Conservation (phyloP, 2,888 invertebrate species). For the Eupeodes luniger region DNA sequence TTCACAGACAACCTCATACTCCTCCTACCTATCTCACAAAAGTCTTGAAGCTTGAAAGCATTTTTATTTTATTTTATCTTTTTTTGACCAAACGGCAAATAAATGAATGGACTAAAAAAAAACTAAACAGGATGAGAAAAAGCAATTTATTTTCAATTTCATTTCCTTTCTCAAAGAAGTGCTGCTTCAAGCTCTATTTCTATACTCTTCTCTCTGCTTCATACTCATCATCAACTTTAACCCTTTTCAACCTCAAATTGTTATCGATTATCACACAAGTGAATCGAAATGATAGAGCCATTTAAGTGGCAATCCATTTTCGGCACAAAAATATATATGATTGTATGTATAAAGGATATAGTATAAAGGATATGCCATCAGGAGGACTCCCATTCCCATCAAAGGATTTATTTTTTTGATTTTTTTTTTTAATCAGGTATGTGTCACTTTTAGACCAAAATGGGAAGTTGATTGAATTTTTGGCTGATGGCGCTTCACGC, state of each 20-base stretch:
- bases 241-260: slow-evolving; percentile 64
- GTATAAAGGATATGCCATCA: background rate
- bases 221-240: slow-evolving; percentile 28
- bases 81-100: background rate
- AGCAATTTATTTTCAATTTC: slow-evolving; percentile 70
- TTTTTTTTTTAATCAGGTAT: slow-evolving; percentile 2
- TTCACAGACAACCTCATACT: too few relatives aligned
- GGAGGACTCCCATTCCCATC: background rate
- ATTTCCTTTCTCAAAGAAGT: slow-evolving; percentile 41
- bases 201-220: background rate
- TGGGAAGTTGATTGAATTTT: slow-evolving; percentile 7
- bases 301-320: slow-evolving; percentile 64
- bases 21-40: too few relatives aligned
- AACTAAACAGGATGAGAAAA: slow-evolving; percentile 30
- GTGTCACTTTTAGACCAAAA: background rate
- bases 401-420: background rate
- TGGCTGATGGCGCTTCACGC: background rate
- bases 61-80: too few relatives aligned
- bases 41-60: too few relatives aligned
- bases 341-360: background rate
- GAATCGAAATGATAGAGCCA: slow-evolving; percentile 64
- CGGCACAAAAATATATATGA: background rate
- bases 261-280: slow-evolving; percentile 64
- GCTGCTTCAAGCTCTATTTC: slow-evolving; percentile 4
- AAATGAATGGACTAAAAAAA: background rate